Evolutionary conservation across 2,888 invertebrate genomes (phyloP), one percentile per base, ranked within the genome.

Genomic region (Antitype chi): DNA sequence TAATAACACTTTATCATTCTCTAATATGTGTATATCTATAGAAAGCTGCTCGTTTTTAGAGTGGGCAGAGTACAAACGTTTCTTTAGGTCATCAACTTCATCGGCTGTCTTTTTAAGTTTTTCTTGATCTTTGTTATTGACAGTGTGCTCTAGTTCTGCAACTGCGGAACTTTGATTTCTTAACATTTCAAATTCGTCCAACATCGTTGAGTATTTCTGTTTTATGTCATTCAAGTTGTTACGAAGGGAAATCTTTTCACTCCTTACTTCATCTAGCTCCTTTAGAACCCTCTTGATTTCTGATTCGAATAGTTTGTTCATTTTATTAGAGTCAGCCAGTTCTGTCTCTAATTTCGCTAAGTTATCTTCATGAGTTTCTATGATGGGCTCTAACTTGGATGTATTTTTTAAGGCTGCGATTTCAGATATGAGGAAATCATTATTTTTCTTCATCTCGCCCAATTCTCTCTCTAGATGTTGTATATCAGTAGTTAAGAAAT

Each of bases 351-450:
- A 91, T 87, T 97, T 97, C 0, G 97, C 94, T 81, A 98, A 93
- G 83, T 97, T 98, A 87, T 98, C 98, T 94, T 98, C 98, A 88
- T 98, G 98, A 2, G 97, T 97, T 94, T 98, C 98, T 70, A 97
- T 97, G 71, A 98, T 98, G 1, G 98, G 98, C 92, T 98, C 97
- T 85, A 98, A 93, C 86, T 97, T 97, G n/a, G 97, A 97, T n/a
- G 95, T 95, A 89, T 97, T 97, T 89, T 98, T 98, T 71, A 97
- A 96, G 68, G 97, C 97, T 63, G 98, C 97, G 80, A 98, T 95
- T 93, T 98, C 98, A 69, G 97, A 97, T 85, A 98, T 96, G n/a
- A 98, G 93, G 78, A 97, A 96, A 88, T 98, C 98, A 89, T 98
- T 98, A 91, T 98, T 98, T 91, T 97, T 97, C 93, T 97, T 97